Evolutionary conservation across 2,888 invertebrate genomes (phyloP), one percentile per base, ranked within the genome.

Genomic region (Automeris io): DNA sequence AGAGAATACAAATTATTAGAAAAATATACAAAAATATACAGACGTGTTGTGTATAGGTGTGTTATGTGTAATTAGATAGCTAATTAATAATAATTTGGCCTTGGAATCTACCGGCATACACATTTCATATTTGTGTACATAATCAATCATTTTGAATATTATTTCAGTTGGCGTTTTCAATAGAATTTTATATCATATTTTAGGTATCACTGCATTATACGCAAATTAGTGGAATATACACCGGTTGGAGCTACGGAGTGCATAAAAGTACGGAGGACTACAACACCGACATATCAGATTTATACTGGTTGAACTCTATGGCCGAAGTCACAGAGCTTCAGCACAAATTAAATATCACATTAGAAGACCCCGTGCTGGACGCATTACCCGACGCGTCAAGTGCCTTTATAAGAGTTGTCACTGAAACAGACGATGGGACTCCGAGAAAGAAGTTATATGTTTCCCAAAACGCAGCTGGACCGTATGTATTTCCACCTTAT

Each of bases 391-490:
- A 80, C 24, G 40, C 82, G 13, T 90, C 90, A 47, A 92, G 91
- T 54, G 92, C 90, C 26, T 88, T 92, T 46, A 73, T 92, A 42
- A 91, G 91, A 64, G 66, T 92, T 16, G 78, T 89, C 11, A 88
- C 85, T 33, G 78, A 78, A 45, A 78, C 74, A 16, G 67, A 61
- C 59, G 69, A 76, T 37, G 80, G 78, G 16, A 59, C 49, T 7
- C 47, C 50, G 1, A 64, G 48, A 32, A 62, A 81, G 48, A 87
- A 88, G 73, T 87, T 96, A 19, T 92, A 90, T 45, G 88, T 94
- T 11, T 91, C 94, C 0, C 96, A 97, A 63, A 94, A 93, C 59
- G 92, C 94, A 2, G 95, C 94, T 71, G 92, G 90, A 59, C 87
- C 88, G 90, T 91, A 68, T 77, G 26, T 38, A 38, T 9, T 35